A percentile compares a stretch with the other conserved stretches of the same genome.
Evolutionary conservation across 2,888 invertebrate genomes (phyloP).

Genomic region (Tiphia femorata): DNA sequence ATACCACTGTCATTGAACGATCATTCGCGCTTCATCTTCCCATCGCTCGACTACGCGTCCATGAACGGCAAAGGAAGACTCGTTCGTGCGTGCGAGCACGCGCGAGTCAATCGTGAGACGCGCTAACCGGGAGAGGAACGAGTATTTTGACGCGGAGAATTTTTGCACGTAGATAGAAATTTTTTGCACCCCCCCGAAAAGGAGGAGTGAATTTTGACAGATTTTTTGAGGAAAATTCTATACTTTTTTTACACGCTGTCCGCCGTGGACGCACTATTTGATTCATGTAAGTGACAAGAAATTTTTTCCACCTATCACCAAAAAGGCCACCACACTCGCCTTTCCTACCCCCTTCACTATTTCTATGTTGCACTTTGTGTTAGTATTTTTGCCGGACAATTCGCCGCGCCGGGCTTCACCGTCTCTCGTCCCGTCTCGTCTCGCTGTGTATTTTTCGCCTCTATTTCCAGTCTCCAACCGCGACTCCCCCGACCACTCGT

Average conservation of each 20-base stretch:
- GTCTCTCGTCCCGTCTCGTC: slow-evolving; percentile 41
- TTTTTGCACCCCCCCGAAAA: slow-evolving; percentile 48
- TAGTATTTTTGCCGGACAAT: slow-evolving; percentile 44
- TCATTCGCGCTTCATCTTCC: too few species aligned
- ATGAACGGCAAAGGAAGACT: too few species aligned
- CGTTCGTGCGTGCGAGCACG: too few species aligned
- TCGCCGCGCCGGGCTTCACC: slow-evolving; percentile 44
- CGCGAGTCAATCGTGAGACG: too few species aligned
- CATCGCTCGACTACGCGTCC: too few species aligned
- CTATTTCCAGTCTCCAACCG: slow-evolving; percentile 9
- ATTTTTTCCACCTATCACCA: slow-evolving; percentile 57
- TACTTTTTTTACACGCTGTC: slow-evolving; percentile 67
- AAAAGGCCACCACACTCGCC: slow-evolving; percentile 22
- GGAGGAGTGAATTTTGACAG: slow-evolving; percentile 56
- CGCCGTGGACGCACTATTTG: slow-evolving; percentile 61
- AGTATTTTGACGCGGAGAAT: slow-evolving; percentile 7
- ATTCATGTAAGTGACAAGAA: slow-evolving; percentile 63
- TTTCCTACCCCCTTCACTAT: slow-evolving; percentile 40
- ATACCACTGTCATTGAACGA: too few species aligned
- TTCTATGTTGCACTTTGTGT: slow-evolving; percentile 46
- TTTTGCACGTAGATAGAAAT: slow-evolving; percentile 46
- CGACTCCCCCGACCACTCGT: slow-evolving; percentile 5
- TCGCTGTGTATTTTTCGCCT: slow-evolving; percentile 37
- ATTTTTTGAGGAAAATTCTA: slow-evolving; percentile 64
- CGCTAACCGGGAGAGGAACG: background rate